These are phyloP conservation scores for Agrilus mali DNA, from an alignment of 2,888 invertebrate genomes.

Conservation along the genomic window DNA sequence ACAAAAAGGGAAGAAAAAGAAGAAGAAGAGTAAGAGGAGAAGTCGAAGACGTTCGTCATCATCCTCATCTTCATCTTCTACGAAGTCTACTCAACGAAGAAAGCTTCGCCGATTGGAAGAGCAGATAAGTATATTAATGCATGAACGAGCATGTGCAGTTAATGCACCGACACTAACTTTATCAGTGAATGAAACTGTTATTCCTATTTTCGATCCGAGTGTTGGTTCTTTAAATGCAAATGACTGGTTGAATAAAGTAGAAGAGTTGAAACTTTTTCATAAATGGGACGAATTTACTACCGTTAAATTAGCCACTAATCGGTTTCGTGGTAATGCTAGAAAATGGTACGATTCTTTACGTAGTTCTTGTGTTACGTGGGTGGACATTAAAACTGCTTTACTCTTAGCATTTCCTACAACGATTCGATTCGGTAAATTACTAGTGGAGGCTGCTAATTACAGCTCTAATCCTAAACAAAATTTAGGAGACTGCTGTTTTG, in stretches of 20 bases:
- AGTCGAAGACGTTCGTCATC: too few species aligned
- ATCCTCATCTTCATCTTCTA: background rate
- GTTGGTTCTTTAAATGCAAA: background rate
- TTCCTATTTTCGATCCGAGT: background rate
- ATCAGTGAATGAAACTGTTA: background rate
- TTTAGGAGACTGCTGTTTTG: background rate
- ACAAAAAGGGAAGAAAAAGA: too few species aligned
- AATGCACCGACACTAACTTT: background rate
- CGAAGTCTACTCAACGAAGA: slow-evolving; percentile 1
- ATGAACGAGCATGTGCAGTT: background rate
- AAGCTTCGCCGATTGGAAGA: background rate
- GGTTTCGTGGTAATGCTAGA: too few species aligned
- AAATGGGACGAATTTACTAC: background rate
- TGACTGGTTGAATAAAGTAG: background rate
- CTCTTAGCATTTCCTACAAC: background rate
- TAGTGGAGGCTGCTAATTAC: background rate
- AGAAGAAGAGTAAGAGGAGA: too few species aligned
- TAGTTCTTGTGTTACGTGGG: too few species aligned
- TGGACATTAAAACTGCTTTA: too few species aligned
- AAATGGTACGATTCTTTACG: too few species aligned
- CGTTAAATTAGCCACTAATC: too few species aligned
- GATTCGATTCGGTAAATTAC: background rate
- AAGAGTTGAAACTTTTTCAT: background rate
- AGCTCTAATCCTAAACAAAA: background rate
- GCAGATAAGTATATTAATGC: background rate